These are phyloP conservation scores for Malurus melanocephalus DNA, from an alignment of 2,113 vertebrate species.

Conservation along the genomic window DNA sequence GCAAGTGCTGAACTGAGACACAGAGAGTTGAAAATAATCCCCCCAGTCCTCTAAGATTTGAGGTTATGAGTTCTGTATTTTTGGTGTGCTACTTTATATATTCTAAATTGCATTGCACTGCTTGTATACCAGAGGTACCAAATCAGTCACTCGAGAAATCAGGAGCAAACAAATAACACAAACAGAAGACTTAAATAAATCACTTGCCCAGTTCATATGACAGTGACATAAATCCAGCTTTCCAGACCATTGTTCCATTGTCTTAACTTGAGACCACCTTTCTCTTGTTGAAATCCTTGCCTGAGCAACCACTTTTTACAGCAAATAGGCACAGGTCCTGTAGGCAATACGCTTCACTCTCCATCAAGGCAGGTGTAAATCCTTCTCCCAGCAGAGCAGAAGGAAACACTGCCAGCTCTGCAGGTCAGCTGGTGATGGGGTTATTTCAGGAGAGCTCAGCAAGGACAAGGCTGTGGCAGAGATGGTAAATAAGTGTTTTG, in stretches of 20 bases:
- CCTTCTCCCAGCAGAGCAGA: not conserved
- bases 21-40: not conserved
- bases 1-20: not conserved
- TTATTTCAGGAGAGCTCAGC: not conserved
- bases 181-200: not conserved
- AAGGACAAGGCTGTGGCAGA: not conserved
- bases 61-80: not conserved
- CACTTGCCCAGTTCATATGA: not conserved
- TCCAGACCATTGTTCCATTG: not conserved
- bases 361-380: not conserved
- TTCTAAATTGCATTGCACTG: not conserved
- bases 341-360: not conserved
- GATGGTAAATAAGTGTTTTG: not conserved
- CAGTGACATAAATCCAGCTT: constrained; percentile 14
- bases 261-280: not conserved
- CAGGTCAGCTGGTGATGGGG: not conserved
- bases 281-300: not conserved
- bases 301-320: not conserved
- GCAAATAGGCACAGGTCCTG: not conserved
- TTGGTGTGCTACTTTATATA: not conserved
- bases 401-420: not conserved
- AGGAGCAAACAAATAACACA: not conserved
- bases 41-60: not conserved
- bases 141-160: not conserved
- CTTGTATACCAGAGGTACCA: not conserved